Conservation (phyloP, 1,140 invertebrate genomes). For the Pseudomyrmex sp. region DNA sequence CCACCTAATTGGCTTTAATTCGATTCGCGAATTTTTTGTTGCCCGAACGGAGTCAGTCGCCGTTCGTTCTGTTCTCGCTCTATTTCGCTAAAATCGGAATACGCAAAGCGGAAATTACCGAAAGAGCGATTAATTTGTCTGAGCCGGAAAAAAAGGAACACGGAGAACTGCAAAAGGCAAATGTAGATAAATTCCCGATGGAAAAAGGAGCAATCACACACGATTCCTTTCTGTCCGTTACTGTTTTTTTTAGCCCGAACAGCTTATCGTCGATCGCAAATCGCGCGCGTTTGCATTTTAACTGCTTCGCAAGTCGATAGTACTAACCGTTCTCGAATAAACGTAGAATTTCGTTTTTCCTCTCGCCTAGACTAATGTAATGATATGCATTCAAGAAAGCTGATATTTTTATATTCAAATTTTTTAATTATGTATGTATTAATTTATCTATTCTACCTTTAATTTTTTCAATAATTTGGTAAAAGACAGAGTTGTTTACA, state of each 20-base stretch:
- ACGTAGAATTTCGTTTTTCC: not conserved
- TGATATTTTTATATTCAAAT: too few species aligned
- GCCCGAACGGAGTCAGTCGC: conserved; percentile 11
- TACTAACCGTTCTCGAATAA: conserved; percentile 9
- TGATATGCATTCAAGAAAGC: not conserved
- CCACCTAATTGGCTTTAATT: conserved; percentile 62
- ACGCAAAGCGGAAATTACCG: conserved; percentile 53
- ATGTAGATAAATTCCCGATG: conserved; percentile 25
- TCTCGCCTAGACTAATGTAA: not conserved
- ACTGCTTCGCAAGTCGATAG: conserved; percentile 22
- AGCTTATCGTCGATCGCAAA: conserved; percentile 44
- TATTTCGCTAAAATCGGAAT: conserved; percentile 41
- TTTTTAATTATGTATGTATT: too few species aligned
- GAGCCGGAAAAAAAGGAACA: not conserved
- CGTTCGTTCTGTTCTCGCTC: conserved; percentile 21
- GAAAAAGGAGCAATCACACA: not conserved
- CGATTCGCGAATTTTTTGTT: conserved; percentile 18
- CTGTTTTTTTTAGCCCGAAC: conserved; percentile 1
- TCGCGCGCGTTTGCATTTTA: conserved; percentile 63
- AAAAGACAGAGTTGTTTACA: too few species aligned
- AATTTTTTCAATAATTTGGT: too few species aligned
- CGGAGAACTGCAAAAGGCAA: not conserved
- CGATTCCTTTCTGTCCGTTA: conserved; percentile 26
- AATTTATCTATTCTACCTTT: too few species aligned
- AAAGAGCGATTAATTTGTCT: conserved; percentile 63